Evolutionary conservation across 2,888 invertebrate genomes (phyloP).

Genomic region (Troilus luridus): DNA sequence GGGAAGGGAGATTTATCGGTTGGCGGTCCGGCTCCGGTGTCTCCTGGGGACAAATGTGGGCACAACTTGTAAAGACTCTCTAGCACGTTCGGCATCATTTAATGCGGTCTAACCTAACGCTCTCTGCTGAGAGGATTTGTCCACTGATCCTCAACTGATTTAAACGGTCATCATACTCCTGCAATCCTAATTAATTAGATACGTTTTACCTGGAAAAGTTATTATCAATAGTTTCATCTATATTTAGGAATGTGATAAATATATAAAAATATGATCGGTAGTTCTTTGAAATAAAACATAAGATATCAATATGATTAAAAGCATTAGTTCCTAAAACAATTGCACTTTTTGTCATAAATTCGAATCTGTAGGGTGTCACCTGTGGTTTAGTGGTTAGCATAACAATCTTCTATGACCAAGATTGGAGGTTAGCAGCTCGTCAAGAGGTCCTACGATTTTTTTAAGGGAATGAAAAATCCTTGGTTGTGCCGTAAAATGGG

Average conservation of each 20-base stretch:
- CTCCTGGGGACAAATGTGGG: constrained; percentile 36
- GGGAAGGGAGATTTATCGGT: constrained; percentile 17
- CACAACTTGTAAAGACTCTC: constrained; percentile 39
- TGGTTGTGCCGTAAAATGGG: too few relatives aligned
- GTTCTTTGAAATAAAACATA: too few relatives aligned
- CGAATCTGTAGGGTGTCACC: too few relatives aligned
- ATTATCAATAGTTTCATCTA: neutral
- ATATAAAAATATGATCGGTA: too few relatives aligned
- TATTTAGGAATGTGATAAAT: neutral
- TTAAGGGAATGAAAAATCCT: too few relatives aligned
- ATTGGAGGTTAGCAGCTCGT: too few relatives aligned
- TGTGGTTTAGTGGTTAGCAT: too few relatives aligned
- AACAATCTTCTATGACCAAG: too few relatives aligned
- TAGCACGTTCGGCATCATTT: constrained; percentile 7
- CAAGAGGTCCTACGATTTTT: too few relatives aligned
- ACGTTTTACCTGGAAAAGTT: neutral
- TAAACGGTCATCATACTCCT: neutral
- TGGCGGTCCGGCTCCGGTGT: neutral
- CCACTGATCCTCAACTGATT: neutral
- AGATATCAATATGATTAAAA: too few relatives aligned
- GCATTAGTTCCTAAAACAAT: too few relatives aligned
- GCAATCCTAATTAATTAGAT: neutral
- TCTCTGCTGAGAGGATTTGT: neutral
- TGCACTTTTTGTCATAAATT: too few relatives aligned
- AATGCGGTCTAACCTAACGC: neutral